Base-by-base conservation (phyloP, 2,888 invertebrate species). In the Asteroscopus sphinx region DNA sequence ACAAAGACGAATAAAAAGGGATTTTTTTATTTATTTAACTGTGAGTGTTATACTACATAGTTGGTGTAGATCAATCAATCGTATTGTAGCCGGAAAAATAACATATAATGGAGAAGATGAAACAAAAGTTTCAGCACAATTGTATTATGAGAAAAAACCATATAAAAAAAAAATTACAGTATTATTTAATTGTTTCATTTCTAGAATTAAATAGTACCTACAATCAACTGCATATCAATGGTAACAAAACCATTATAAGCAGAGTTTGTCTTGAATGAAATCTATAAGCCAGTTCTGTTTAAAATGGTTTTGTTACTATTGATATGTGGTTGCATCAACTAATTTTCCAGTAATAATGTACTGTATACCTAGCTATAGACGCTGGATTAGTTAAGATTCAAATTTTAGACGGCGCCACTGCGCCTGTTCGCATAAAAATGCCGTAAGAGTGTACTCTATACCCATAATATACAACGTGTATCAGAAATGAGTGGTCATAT, bases 361-460 rank as follows among this genome's bases (percentile, higher is more conserved):
- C n/a, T 28, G 6, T 28, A 28, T 28, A 28, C 5, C 28, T 28
- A 28, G 8, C 28, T 28, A 7, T 28, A 28, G 28, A 28, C 28
- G 25, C 6, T 6, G 2, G 8, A 8, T 28, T 28, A 28, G 28
- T 28, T 28, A 5, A 8, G 28, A 28, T 28, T 7, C 28, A 28
- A 28, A 28, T 28, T 8, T 5, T 8, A 28, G 28, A 8, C 28
- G 28, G 42, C 13, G 33, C 21, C 12, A 48, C 28, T 58, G 42
- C 52, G 13, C 79, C 82, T 82, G 51, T 82, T 77, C 68, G 45
- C 73, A 63, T 58, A 73, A 67, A 48, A 67, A 63, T 28, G 67
- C 69, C 32, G 65, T 65, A 45, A 67, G 67, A 49, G 70, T 58
- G 52, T 65, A 63, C 36, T 60, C 61, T 32, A 67, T 73, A 36